Percentiles rank a stretch among this genome's conserved stretches.
phyloP scores from a whole-genome alignment of 2,797 vertebrate genomes.

The Rhinophrynus dorsalis region DNA sequence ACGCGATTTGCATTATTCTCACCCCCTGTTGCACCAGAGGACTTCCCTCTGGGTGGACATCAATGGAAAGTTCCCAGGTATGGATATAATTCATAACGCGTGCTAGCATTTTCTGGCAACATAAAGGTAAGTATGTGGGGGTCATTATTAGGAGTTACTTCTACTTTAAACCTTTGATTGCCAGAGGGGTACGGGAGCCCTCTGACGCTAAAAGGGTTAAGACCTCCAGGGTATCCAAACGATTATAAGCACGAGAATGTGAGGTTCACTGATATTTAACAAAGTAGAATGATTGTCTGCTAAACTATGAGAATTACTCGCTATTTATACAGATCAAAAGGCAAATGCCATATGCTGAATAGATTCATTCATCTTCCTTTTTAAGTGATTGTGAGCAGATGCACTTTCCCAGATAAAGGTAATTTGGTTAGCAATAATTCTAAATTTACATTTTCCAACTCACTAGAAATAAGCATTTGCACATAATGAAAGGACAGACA shows the following conservation, averaged over 20 bases:
- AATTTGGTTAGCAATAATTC: slow-evolving; percentile 61
- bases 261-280: slow-evolving; percentile 42
- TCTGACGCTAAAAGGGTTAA: too few relatives aligned
- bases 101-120: too few relatives aligned
- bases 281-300: slow-evolving; percentile 50
- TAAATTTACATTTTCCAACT: slow-evolving; percentile 65
- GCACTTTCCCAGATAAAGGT: slow-evolving; percentile 65
- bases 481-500: slow-evolving; percentile 56
- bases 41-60: too few relatives aligned
- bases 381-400: slow-evolving; percentile 57
- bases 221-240: too few relatives aligned
- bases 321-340: slow-evolving; percentile 49
- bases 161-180: too few relatives aligned
- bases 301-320: slow-evolving; percentile 48
- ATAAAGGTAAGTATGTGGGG: too few relatives aligned
- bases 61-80: too few relatives aligned
- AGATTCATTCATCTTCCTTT: slow-evolving; percentile 54
- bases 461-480: slow-evolving; percentile 56
- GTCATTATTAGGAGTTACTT: too few relatives aligned
- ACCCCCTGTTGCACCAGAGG: too few relatives aligned
- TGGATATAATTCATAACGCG: too few relatives aligned
- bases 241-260: slow-evolving; percentile 6
- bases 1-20: too few relatives aligned
- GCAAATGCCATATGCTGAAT: slow-evolving; percentile 41
- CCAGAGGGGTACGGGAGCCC: too few relatives aligned